Evolutionary conservation across 2,888 invertebrate species (phyloP).

Genomic region (Craniophora ligustri): DNA sequence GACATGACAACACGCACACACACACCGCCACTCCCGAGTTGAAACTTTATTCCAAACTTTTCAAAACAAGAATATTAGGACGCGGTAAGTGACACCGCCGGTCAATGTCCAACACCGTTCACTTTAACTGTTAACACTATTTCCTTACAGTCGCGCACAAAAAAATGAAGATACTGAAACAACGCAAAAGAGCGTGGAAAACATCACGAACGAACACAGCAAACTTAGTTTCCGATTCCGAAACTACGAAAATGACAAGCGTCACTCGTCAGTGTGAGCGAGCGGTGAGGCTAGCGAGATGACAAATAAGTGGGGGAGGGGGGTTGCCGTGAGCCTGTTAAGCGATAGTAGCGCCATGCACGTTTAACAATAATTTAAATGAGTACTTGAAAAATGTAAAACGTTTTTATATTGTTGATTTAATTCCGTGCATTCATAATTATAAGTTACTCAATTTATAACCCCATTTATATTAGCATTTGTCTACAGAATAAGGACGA

Average conservation of each 20-base stretch:
- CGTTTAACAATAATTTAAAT: too few species aligned
- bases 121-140: constrained; percentile 47
- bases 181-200: constrained; percentile 61
- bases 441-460: too few species aligned
- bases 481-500: too few species aligned
- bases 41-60: constrained; percentile 71
- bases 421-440: too few species aligned
- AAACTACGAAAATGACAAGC: constrained; percentile 60
- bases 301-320: constrained; percentile 33
- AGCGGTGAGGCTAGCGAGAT: constrained; percentile 28
- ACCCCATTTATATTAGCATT: too few species aligned
- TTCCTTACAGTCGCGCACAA: constrained; percentile 52
- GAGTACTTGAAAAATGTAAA: too few species aligned
- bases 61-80: constrained; percentile 58
- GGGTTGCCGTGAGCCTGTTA: too few species aligned
- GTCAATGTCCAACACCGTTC: constrained; percentile 12
- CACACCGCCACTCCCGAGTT: constrained; percentile 73
- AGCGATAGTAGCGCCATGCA: too few species aligned
- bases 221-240: constrained; percentile 48
- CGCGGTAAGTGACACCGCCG: constrained; percentile 30
- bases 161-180: constrained; percentile 43
- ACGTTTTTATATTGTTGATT: too few species aligned
- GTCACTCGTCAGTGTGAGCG: constrained; percentile 14
- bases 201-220: constrained; percentile 60
- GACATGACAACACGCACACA: constrained; percentile 80